Conservation (phyloP, 30 jellyfish, hydroid and myxozoan genomes). For the Hydra vulgaris region DNA sequence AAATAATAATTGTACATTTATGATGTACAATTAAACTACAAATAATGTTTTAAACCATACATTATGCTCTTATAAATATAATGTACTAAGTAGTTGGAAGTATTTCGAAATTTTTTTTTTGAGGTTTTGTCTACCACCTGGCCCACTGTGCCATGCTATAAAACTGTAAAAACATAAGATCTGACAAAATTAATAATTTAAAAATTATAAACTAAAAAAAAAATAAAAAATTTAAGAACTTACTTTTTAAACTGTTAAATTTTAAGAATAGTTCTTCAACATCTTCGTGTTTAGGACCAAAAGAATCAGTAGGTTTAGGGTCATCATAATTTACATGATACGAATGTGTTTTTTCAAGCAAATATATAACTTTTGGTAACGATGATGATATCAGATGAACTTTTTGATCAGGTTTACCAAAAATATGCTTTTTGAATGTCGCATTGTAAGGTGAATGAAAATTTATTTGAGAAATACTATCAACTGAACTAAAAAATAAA, state of each 20-base stretch:
- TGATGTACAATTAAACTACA: too few relatives aligned
- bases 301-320: constrained; percentile 22
- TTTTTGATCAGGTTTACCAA: constrained; percentile 48
- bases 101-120: too few relatives aligned
- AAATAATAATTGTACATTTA: too few relatives aligned
- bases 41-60: too few relatives aligned
- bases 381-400: constrained; percentile 46
- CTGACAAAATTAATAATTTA: too few relatives aligned
- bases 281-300: constrained; percentile 1
- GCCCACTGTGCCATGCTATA: too few relatives aligned
- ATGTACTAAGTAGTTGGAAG: too few relatives aligned
- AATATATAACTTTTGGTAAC: constrained; percentile 29
- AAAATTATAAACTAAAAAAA: too few relatives aligned
- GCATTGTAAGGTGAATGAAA: constrained; percentile 79
- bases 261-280: not conserved
- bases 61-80: too few relatives aligned
- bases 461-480: constrained; percentile 25
- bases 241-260: not conserved
- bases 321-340: constrained; percentile 32
- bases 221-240: not conserved
- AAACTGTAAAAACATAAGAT: too few relatives aligned
- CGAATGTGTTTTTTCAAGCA: constrained; percentile 24
- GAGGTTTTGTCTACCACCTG: too few relatives aligned
- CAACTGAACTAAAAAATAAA: constrained; percentile 18
- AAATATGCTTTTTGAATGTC: constrained; percentile 29